Base-by-base conservation (phyloP, 2,113 vertebrate genomes). In the Anarrhichthys ocellatus region DNA sequence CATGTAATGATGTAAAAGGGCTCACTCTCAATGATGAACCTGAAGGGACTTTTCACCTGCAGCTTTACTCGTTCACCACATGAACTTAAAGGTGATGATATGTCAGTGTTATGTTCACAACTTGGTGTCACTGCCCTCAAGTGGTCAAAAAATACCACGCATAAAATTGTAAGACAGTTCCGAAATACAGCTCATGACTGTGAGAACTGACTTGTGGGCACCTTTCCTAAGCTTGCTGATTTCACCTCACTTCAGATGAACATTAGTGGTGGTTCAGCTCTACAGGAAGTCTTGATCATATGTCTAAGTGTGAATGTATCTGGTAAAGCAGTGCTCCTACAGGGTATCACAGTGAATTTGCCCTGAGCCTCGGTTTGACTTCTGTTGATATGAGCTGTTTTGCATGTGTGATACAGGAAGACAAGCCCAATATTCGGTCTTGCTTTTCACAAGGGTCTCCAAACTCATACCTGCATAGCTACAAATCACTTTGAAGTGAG, bases 401-500 rank as follows among this genome's bases (percentile, higher is more conserved):
- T 68, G 67, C 81, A 76, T 42, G 44, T 68, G 58, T 1, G 9
- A 18, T 7, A 24, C 50, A 34, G 40, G 27, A 69, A 77, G 11
- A 64, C n/a, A 75, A 81, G 5, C 20, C 38, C 32, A 54, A 56
- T 5, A 56, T 65, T 54, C 6, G 54, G 61, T 64, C 46, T 74
- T 70, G 71, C 48, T 82, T 87, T 83, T 80, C 73, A 71, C 42
- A 79, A 27, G 48, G 75, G 62, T 74, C 72, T 73, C 77, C 6
- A 79, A 56, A 68, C 46, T 68, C 58, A 48, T 36, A 78, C 59
- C 34, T 8, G 48, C 10, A 17, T 38, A 32, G 24, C 70, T 38
- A 64, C 22, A 63, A 84, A 74, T 78, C 71, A 76, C 80, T 78
- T 82, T 73, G 82, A 85, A 80, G 42, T 62, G 46, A 76, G 2